Conservation (phyloP, 2,113 vertebrate species). For the Agelaius tricolor region DNA sequence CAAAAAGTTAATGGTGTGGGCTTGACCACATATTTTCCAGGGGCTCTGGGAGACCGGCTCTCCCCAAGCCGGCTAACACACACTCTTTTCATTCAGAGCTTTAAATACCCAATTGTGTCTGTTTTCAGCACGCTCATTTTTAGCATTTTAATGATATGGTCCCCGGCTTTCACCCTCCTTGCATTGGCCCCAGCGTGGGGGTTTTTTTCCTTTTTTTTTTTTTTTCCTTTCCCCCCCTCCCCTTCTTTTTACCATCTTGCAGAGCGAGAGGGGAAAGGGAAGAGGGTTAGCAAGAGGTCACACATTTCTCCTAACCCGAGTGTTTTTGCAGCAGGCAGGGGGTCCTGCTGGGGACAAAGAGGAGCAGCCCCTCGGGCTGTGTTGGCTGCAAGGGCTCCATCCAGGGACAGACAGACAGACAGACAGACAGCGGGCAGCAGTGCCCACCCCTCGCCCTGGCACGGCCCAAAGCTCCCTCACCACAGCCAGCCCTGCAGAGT, state of each 20-base stretch:
- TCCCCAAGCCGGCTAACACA: constrained; percentile 15
- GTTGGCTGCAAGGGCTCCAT: not conserved
- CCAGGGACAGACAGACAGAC: no score
- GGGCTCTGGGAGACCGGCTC: constrained; percentile 58
- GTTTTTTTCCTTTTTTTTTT: accelerated
- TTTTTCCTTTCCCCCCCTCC: accelerated
- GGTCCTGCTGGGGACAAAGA: constrained; percentile 15
- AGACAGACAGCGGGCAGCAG: not conserved
- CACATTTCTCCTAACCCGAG: constrained; percentile 45
- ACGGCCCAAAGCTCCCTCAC: not conserved
- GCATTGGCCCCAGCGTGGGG: not conserved
- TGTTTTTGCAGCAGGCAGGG: constrained; percentile 57
- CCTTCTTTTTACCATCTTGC: not conserved
- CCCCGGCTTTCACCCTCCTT: constrained; percentile 23
- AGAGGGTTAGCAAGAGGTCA: constrained; percentile 62
- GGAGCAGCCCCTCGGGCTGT: not conserved
- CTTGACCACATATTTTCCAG: constrained; percentile 64
- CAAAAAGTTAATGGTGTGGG: constrained; percentile 19
- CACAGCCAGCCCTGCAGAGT: not conserved
- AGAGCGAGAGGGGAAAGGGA: not conserved
- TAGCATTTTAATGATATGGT: constrained; percentile 63
- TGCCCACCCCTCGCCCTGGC: not conserved
- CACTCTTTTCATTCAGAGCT: constrained; percentile 61
- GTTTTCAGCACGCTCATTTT: constrained; percentile 63
- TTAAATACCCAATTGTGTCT: constrained; percentile 65